These are phyloP conservation scores for Mylabris phalerata DNA, from an alignment of 1,140 invertebrate species.

Conservation along the genomic window DNA sequence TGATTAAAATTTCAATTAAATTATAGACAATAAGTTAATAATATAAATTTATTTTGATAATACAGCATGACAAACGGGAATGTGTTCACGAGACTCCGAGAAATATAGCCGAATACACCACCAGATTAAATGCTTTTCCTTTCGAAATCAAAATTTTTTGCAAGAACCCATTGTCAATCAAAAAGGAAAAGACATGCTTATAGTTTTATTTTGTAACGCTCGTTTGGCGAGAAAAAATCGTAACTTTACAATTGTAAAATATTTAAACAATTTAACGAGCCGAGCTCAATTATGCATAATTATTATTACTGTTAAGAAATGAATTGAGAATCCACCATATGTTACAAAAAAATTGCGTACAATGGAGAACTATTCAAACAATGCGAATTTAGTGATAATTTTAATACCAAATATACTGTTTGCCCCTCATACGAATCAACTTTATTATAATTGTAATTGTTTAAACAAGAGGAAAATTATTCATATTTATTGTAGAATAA, in stretches of 20 bases:
- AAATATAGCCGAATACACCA: conserved; percentile 6
- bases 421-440: not conserved
- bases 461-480: conserved; percentile 2
- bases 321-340: conserved; percentile 37
- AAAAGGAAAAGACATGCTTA: conserved; percentile 18
- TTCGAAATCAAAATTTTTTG: conserved; percentile 5
- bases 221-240: not conserved
- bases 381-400: conserved; percentile 10
- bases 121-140: conserved; percentile 3
- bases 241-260: not conserved
- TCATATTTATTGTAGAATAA: conserved; percentile 2
- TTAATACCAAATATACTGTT: conserved; percentile 22
- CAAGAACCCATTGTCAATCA: conserved; percentile 29
- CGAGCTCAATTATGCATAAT: conserved; percentile 27
- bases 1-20: conserved; percentile 26
- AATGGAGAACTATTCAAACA: not conserved
- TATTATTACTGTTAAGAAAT: conserved; percentile 25
- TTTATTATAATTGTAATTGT: conserved; percentile 1
- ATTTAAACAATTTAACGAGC: conserved; percentile 32
- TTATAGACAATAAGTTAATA: conserved; percentile 37
- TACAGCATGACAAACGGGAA: conserved; percentile 41
- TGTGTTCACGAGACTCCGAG: conserved; percentile 29
- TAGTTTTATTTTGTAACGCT: conserved; percentile 16
- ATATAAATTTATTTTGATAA: conserved; percentile 40
- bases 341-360: conserved; percentile 35